Evolutionary conservation across 1,140 invertebrate species (phyloP), one percentile per base, ranked within the genome.

Genomic region (Drosophila bocqueti): DNA sequence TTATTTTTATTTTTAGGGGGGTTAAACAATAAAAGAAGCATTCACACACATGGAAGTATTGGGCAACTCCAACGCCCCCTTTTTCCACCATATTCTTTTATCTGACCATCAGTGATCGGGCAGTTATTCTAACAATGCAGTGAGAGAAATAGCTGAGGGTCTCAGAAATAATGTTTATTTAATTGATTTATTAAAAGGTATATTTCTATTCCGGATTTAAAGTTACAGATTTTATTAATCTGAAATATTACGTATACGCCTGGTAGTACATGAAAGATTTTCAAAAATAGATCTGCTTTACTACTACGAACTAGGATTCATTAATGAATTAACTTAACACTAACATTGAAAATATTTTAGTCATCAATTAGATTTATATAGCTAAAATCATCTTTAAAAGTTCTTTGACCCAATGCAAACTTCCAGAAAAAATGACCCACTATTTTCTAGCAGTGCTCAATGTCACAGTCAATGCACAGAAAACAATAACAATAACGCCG

Each of bases 401-500:
- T 34, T 52, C 29, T 15, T 15, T 21, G 3, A 7, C 29, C 29
- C 3, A 15, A 4, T 4, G 3, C 0, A 52, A 13, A 10, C n/a
- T 34, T 11, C 10, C 7, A 4, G 7, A 8, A 8, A 1, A 0
- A 16, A 10, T 38, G 4, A 16, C 18, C 52, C 5, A 13, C 8
- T 36, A 9, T 49, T 67, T 52, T 50, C 34, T 36, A 6, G 7
- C 29, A 43, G 54, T 42, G 42, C 67, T 4, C 82, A 90, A 91
- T 83, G 90, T 91, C 90, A 92, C 90, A 90, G 84, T 90, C 84
- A 83, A 65, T 91, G 89, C 89, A 89, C 89, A 89, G 79, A 67
- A 58, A 76, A 63, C 60, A 67, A 61, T 54, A 79, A 66, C 66
- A 80, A 74, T 52, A 57, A 57, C 24, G 61, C 26, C 75, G 73